phyloP scores from a whole-genome alignment of 2,113 vertebrate genomes.

The Steatornis caripensis region DNA sequence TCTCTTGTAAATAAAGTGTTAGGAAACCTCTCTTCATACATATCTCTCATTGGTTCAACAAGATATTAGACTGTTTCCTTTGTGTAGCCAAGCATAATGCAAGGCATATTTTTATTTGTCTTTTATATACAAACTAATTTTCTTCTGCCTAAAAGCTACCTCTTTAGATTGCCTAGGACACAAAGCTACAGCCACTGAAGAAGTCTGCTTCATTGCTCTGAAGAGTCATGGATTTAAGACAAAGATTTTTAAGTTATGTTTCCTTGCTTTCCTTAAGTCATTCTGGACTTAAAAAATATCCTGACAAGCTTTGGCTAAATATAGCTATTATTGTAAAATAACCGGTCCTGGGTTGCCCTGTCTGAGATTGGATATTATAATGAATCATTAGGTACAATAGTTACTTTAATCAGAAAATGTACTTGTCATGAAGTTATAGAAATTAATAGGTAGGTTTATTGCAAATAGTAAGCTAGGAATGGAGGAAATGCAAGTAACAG shows the following conservation, averaged over 20 bases:
- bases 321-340: neutral
- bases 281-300: neutral
- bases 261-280: neutral
- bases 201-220: neutral
- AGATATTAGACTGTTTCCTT: neutral
- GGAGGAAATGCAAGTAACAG: neutral
- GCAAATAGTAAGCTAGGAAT: neutral
- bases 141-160: neutral
- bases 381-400: neutral
- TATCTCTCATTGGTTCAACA: neutral
- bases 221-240: neutral
- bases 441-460: neutral
- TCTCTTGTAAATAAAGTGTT: neutral
- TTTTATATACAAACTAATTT: neutral
- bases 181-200: neutral
- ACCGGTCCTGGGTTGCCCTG: neutral
- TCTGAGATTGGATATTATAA: neutral
- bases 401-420: neutral
- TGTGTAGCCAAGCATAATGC: neutral
- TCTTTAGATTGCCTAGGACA: neutral
- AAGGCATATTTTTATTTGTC: neutral
- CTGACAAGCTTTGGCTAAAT: neutral
- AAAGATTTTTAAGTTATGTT: neutral
- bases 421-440: neutral
- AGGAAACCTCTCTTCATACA: neutral